Evolutionary conservation across 2,888 invertebrate species (phyloP).

Genomic region (Callyntrura sp.): DNA sequence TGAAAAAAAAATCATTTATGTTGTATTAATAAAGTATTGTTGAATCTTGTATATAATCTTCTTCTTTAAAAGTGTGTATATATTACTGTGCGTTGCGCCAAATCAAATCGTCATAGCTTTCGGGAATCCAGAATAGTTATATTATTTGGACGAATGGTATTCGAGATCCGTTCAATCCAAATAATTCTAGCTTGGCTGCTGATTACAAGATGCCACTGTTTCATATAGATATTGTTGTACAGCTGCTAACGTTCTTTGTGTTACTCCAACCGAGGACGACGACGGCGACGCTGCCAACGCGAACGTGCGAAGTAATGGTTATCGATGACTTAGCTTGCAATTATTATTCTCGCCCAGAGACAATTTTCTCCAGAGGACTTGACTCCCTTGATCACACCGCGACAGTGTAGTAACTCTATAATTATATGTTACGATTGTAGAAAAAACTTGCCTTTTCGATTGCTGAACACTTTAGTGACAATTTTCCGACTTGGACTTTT

Average conservation of each 20-base stretch:
- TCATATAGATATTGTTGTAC: neutral
- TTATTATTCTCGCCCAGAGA: neutral
- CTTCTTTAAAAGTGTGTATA: too few species aligned
- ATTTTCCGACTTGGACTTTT: neutral
- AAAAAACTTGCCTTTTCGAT: neutral
- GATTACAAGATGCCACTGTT: slow-evolving; percentile 35
- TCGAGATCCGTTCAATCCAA: slow-evolving; percentile 37
- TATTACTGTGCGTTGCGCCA: slow-evolving; percentile 71
- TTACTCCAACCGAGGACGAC: too few species aligned
- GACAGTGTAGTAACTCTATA: too few species aligned
- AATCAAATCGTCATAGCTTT: slow-evolving; percentile 79
- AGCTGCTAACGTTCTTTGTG: too few species aligned
- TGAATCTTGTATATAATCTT: too few species aligned
- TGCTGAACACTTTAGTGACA: slow-evolving; percentile 6
- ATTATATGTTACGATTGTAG: neutral
- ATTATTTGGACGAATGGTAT: slow-evolving; percentile 29
- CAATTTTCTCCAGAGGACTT: neutral
- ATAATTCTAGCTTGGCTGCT: slow-evolving; percentile 18
- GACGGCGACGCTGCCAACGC: too few species aligned
- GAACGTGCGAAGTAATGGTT: too few species aligned
- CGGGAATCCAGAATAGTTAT: slow-evolving; percentile 56
- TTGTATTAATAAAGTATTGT: too few species aligned
- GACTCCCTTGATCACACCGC: too few species aligned
- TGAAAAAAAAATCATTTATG: too few species aligned
- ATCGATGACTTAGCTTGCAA: neutral